Percentiles rank a stretch among this genome's conserved stretches.
phyloP scores from a whole-genome alignment of 2,888 invertebrate genomes.

The Dusona sp. region DNA sequence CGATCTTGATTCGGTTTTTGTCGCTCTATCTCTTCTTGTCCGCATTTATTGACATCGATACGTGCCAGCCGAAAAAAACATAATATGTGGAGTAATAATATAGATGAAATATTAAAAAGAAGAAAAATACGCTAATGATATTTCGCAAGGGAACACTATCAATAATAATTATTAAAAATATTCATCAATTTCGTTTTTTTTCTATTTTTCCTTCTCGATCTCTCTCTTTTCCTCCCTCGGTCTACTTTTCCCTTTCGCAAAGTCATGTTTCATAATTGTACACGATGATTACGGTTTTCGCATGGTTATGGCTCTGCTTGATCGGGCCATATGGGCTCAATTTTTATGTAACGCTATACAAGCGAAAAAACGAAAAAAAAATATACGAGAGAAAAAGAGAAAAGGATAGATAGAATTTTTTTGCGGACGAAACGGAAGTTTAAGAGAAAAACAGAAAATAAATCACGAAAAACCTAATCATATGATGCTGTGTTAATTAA shows the following conservation, averaged over 20 bases:
- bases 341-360: constrained; percentile 26
- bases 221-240: constrained; percentile 3
- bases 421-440: not conserved
- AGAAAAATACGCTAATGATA: constrained; percentile 18
- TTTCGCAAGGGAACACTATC: constrained; percentile 51
- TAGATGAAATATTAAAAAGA: constrained; percentile 1
- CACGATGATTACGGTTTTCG: constrained; percentile 51
- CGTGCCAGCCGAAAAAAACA: constrained; percentile 36
- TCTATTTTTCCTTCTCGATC: not conserved
- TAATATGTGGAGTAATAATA: constrained; percentile 40
- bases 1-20: not conserved
- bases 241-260: constrained; percentile 16
- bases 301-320: constrained; percentile 60
- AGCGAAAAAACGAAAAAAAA: not conserved
- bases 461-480: constrained; percentile 76
- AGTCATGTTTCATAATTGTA: constrained; percentile 43
- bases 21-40: constrained; percentile 15
- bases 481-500: constrained; percentile 85
- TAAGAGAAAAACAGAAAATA: constrained; percentile 6
- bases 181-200: constrained; percentile 30
- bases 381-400: constrained; percentile 31
- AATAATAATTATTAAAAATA: constrained; percentile 43
- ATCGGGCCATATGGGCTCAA: constrained; percentile 65
- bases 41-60: constrained; percentile 12
- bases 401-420: constrained; percentile 17